Percentiles rank a stretch among this genome's conserved stretches.
Evolutionary conservation across 2,888 invertebrate species (phyloP).

Genomic region (Drosophila subsilvestris): DNA sequence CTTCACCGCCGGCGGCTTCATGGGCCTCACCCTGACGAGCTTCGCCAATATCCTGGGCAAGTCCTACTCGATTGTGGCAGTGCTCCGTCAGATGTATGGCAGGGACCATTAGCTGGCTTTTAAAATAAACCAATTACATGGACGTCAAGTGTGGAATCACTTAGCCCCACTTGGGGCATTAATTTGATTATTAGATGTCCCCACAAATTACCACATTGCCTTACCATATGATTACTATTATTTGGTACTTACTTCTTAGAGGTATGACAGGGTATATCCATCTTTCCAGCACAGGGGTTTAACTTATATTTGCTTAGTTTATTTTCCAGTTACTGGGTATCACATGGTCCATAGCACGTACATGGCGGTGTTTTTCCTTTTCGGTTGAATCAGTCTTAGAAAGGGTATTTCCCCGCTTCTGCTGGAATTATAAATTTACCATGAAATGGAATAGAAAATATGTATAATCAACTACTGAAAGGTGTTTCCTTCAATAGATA

Average conservation of each 20-base stretch:
- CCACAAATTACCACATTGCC: not conserved
- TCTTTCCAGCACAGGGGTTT: not conserved
- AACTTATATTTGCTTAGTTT: not conserved
- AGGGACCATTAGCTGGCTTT: conserved; percentile 1
- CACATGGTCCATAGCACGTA: not conserved
- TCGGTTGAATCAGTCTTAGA: not conserved
- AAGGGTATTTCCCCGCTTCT: not conserved
- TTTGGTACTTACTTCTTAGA: not conserved
- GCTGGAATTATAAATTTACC: too few species aligned
- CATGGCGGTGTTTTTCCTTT: not conserved
- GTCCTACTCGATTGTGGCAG: conserved; percentile 64
- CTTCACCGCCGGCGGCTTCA: too few species aligned
- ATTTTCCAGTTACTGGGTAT: not conserved
- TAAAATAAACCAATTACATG: not conserved
- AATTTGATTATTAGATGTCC: not conserved
- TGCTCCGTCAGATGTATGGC: conserved; percentile 61
- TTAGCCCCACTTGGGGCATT: not conserved
- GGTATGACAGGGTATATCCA: too few species aligned
- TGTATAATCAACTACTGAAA: too few species aligned
- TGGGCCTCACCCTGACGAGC: too few species aligned
- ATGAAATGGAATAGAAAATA: too few species aligned
- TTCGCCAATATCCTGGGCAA: too few species aligned
- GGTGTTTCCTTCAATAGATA: too few species aligned
- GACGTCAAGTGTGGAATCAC: not conserved
- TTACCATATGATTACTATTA: not conserved